Evolutionary conservation across 2,113 vertebrate genomes (phyloP).

Genomic region (Coracopsis vasa): DNA sequence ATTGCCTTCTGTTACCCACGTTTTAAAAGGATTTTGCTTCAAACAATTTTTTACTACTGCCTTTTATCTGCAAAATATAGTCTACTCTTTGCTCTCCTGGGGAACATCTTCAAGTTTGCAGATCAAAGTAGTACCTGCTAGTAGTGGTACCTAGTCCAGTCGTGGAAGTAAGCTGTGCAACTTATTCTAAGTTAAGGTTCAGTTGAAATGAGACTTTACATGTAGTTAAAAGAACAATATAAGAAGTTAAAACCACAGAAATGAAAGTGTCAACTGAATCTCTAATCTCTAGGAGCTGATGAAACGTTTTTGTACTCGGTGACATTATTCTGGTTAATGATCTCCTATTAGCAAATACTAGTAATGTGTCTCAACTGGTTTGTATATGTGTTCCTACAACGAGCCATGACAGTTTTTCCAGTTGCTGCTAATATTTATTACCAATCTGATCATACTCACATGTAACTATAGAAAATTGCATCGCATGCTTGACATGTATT

Average conservation of each 20-base stretch:
- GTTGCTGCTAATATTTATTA: background rate
- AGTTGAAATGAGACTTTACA: background rate
- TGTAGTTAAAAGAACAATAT: background rate
- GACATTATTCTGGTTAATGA: background rate
- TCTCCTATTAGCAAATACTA: background rate
- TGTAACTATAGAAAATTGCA: background rate
- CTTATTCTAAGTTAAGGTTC: background rate
- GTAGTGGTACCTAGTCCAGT: too few relatives aligned
- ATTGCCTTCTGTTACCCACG: background rate
- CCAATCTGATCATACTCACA: background rate
- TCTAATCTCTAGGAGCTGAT: background rate
- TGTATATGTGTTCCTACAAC: background rate
- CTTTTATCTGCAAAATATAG: background rate
- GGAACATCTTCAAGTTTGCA: background rate
- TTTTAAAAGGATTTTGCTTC: background rate
- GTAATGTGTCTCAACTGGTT: background rate
- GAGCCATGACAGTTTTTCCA: background rate
- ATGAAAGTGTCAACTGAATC: background rate
- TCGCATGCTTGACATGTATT: background rate
- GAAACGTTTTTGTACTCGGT: background rate
- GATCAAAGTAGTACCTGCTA: background rate
- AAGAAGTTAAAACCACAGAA: background rate
- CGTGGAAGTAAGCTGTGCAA: accelerated
- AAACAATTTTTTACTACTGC: background rate
- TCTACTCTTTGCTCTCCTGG: background rate